A percentile compares a stretch with the other conserved stretches of the same genome.
phyloP scores from a whole-genome alignment of 1,140 invertebrate genomes.

The Apocrypta bakeri region DNA sequence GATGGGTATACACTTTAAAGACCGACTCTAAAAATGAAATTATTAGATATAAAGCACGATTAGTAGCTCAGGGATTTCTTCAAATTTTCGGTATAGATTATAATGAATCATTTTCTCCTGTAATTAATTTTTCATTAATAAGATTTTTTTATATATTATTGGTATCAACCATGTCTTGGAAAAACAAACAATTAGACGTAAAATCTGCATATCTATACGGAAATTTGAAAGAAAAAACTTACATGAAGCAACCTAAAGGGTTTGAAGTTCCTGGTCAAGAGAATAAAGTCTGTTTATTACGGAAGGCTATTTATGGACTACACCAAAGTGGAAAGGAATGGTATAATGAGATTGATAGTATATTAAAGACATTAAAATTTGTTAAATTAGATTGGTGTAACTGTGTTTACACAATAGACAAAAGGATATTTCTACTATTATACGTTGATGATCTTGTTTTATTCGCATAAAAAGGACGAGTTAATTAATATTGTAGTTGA shows the following conservation, averaged over 20 bases:
- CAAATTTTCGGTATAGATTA: not conserved
- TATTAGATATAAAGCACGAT: not conserved
- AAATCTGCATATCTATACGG: constrained; percentile 7
- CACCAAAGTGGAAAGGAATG: constrained; percentile 11
- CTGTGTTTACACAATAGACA: not conserved
- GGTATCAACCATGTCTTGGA: not conserved
- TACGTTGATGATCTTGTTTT: not conserved
- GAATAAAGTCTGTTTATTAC: constrained; percentile 25
- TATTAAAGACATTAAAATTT: not conserved
- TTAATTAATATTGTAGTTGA: not conserved
- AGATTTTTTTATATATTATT: not conserved
- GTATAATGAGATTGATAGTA: not conserved
- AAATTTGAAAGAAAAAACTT: constrained; percentile 15
- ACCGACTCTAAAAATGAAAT: not conserved
- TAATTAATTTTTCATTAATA: not conserved
- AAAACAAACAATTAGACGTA: constrained; percentile 14
- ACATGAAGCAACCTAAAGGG: constrained; percentile 16
- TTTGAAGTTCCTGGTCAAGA: not conserved
- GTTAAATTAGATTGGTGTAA: not conserved
- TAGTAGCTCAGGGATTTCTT: not conserved
- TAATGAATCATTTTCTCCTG: not conserved
- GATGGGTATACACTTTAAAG: not conserved
- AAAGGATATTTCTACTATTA: not conserved
- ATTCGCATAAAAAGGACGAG: not conserved
- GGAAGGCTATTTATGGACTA: constrained; percentile 9